Conservation (phyloP, 2,888 invertebrate species). For the Lacanobia oleracea region DNA sequence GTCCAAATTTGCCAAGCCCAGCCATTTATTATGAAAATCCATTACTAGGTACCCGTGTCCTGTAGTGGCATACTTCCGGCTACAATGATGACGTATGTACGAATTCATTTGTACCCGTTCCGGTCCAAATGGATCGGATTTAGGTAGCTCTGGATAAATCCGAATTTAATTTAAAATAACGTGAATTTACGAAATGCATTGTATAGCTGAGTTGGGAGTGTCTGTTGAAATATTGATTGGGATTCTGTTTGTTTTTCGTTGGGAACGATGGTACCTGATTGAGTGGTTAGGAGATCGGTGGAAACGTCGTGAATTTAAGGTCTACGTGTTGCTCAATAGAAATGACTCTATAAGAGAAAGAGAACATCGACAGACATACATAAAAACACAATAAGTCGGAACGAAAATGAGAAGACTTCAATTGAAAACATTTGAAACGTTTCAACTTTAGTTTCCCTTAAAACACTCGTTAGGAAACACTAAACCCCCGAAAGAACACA, state of each 20-base stretch:
- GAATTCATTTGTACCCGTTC: conserved; percentile 39
- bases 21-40: conserved; percentile 53
- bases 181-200: conserved; percentile 9
- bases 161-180: conserved; percentile 35
- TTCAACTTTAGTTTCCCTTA: no score
- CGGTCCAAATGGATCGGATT: conserved; percentile 22
- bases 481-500: background rate
- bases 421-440: no score
- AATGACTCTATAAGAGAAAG: no score
- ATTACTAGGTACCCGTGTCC: conserved; percentile 47
- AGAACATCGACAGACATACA: no score
- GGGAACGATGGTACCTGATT: background rate
- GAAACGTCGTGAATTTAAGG: background rate
- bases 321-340: no score
- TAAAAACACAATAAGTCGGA: no score
- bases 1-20: conserved; percentile 4
- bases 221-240: background rate
- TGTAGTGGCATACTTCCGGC: conserved; percentile 40
- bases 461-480: background rate
- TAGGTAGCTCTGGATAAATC: conserved; percentile 16
- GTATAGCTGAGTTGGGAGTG: background rate
- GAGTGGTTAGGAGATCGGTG: background rate
- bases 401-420: no score
- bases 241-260: background rate
- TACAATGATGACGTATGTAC: conserved; percentile 46